Conservation (phyloP, 2,797 vertebrate genomes). For the Vultur gryphus region DNA sequence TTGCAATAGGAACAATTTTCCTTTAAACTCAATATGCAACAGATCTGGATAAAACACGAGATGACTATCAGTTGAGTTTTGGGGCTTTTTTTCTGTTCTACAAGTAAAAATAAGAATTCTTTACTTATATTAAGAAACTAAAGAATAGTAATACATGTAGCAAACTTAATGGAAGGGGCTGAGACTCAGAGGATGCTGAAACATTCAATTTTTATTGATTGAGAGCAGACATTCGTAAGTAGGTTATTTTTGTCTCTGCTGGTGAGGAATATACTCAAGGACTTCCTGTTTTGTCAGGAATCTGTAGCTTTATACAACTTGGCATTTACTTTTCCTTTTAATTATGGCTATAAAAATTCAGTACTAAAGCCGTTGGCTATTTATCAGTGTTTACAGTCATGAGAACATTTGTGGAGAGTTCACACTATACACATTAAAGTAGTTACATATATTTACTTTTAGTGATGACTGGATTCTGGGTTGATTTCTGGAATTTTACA, state of each 20-base stretch:
- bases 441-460: background rate
- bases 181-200: background rate
- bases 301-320: background rate
- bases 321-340: background rate
- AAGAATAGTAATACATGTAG: background rate
- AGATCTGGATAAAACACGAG: background rate
- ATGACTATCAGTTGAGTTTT: background rate
- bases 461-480: background rate
- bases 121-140: background rate
- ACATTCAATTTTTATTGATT: background rate
- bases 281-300: background rate
- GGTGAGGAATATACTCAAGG: background rate
- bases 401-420: background rate
- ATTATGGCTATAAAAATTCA: background rate
- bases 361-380: background rate
- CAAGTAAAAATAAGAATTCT: background rate
- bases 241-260: background rate
- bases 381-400: background rate
- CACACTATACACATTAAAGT: background rate
- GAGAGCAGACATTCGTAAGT: background rate
- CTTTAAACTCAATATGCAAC: background rate
- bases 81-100: background rate
- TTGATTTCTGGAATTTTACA: background rate
- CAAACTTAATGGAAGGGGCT: background rate
- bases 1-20: background rate